phyloP scores from a whole-genome alignment of 2,888 invertebrate genomes.

The Zygaena filipendulae region DNA sequence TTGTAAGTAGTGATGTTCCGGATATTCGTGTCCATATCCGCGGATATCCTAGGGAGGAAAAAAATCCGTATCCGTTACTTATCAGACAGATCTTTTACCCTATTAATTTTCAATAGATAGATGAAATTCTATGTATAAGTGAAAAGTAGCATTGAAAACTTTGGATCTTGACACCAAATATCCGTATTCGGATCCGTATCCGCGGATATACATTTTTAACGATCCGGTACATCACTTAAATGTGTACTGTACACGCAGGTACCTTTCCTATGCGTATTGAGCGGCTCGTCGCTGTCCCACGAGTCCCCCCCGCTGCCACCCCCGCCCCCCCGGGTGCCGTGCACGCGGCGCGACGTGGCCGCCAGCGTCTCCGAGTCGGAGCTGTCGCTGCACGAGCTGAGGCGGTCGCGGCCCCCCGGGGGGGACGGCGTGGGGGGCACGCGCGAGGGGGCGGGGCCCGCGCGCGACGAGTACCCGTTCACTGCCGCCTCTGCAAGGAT shows the following conservation, averaged over 20 bases:
- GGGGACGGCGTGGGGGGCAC: conserved; percentile 8
- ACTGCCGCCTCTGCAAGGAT: too few species aligned
- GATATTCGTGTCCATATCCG: too few species aligned
- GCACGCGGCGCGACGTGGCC: conserved; percentile 32
- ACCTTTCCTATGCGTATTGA: conserved; percentile 38
- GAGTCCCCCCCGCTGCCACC: conserved; percentile 23
- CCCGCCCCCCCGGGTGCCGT: conserved; percentile 16
- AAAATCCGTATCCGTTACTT: too few species aligned
- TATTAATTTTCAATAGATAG: too few species aligned
- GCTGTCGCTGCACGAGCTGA: conserved; percentile 17
- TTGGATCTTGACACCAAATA: too few species aligned
- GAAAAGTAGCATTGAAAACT: too few species aligned
- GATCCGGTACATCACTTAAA: not conserved
- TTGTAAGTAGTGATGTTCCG: too few species aligned
- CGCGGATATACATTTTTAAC: not conserved
- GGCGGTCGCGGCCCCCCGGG: conserved; percentile 9
- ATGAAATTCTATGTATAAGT: too few species aligned
- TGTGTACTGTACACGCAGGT: not conserved
- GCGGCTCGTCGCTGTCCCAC: conserved; percentile 50
- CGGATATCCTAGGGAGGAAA: too few species aligned
- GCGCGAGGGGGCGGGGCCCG: conserved; percentile 10
- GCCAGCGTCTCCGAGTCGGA: conserved; percentile 39
- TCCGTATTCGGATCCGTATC: too few species aligned
- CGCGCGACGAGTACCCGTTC: too few species aligned
- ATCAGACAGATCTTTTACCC: too few species aligned